Evolutionary conservation across 2,888 invertebrate species (phyloP), one percentile per base, ranked within the genome.

Genomic region (Chaetogeoica ovagalla): DNA sequence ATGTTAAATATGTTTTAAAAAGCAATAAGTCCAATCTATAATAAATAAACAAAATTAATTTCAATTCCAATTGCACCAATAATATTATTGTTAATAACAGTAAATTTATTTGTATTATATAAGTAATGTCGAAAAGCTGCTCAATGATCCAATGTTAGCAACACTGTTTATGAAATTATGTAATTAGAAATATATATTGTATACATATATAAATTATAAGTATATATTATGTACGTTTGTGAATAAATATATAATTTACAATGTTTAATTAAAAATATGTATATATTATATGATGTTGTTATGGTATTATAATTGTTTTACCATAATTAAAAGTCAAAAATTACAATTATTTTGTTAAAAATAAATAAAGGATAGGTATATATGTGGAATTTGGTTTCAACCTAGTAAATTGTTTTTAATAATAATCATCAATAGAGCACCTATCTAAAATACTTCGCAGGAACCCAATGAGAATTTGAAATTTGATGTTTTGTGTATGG

Each of bases 121-220:
- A 62, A 77, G 62, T 69, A 60, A 63, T 68, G 68, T 68, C 48
- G 69, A 71, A 77, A 63, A 71, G 70, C 79, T 79, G 79, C 79
- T 79, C 79, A 79, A 79, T 79, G 63, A 79, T 65, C 48, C 68
- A 76, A 76, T 75, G 70, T 71, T 79, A 79, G 79, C 71, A 71
- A 79, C 79, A 79, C 71, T 79, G 71, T 79, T 79, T 76, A 68
- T 59, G 30, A 68, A 76, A 76, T 75, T 76, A 48, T 76, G 57
- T 76, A 76, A 76, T 66, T 76, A 59, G 19, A 76, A 76, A 76
- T 66, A 76, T 76, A 76, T 59, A 76, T 68, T 76, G 75, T 76
- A 76, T 43, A 76, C 48, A 68, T 68, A 59, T 57, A 66, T 75
- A 59, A 75, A 57, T 59, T 57, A 59, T 66, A 75, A 75, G 75